phyloP scores from a whole-genome alignment of 2,888 invertebrate genomes.

The Pasiphila rectangulata region DNA sequence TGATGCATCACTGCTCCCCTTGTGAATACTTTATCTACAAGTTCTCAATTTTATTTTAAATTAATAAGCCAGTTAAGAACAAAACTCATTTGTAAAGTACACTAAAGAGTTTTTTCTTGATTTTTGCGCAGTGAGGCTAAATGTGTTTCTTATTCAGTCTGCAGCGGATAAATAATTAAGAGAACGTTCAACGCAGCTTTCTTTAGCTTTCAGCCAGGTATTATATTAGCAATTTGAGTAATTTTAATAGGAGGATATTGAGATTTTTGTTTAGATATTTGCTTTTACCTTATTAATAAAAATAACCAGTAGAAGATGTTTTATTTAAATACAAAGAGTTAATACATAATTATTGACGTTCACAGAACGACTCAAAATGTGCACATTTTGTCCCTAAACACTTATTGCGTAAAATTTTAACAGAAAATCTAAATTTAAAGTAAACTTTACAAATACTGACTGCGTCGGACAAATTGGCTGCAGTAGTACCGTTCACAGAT shows the following conservation, averaged over 20 bases:
- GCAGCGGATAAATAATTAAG: constrained; percentile 73
- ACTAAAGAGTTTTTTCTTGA: constrained; percentile 33
- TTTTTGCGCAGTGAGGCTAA: constrained; percentile 57
- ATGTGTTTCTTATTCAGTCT: constrained; percentile 64
- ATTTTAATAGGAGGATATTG: too few relatives aligned
- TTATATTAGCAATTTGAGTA: too few relatives aligned
- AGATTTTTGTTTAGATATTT: too few relatives aligned
- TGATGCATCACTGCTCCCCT: too few relatives aligned
- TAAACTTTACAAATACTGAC: constrained; percentile 16
- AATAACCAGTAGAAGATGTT: too few relatives aligned
- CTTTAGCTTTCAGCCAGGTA: constrained; percentile 34
- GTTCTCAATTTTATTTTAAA: neutral
- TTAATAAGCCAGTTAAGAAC: neutral
- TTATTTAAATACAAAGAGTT: too few relatives aligned
- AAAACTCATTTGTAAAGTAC: constrained; percentile 6
- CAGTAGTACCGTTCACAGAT: constrained; percentile 29
- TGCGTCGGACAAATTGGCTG: constrained; percentile 19
- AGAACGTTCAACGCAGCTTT: constrained; percentile 61
- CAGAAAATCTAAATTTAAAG: constrained; percentile 6
- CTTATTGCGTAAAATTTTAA: too few relatives aligned
- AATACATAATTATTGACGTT: too few relatives aligned
- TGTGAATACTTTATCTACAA: too few relatives aligned
- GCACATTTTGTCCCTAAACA: too few relatives aligned
- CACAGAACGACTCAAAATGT: too few relatives aligned
- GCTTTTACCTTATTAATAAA: too few relatives aligned